Base-by-base conservation (phyloP, 2,113 vertebrate genomes). In the Hystrix cristata region DNA sequence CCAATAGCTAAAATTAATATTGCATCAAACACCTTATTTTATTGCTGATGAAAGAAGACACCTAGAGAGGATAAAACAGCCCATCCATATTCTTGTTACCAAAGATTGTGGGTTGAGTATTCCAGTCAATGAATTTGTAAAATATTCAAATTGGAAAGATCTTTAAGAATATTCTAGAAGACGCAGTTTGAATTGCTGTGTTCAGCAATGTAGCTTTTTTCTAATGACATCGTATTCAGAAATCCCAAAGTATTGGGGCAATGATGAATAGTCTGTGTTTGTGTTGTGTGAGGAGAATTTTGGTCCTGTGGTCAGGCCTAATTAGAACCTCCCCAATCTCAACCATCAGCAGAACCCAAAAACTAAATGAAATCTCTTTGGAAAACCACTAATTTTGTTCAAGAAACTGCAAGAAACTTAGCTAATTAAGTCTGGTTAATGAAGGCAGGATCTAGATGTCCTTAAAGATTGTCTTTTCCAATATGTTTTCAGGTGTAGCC, bases 91-190 rank as follows among this genome's bases (percentile, higher is more conserved):
- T 72, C 18, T 57, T 14, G 10, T 57, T 48, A 34, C 12, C 18
- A 78, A 19, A 87, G 12, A 43, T 67, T 84, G 69, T 43, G 21
- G 5, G 9, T 83, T 80, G 7, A 0, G 38, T 43, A 59, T 83
- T 90, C 29, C 71, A 72, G 14, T n/a, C 53, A 82, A 69, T 27
- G 10, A 93, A 78, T 51, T 31, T 55, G 3, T 51, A 43, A 0
- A 76, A 43, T 80, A 83, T 15, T 95, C 67, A 92, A 97, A 55
- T 87, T 87, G 1, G 55, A 91, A 72, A 90, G 21, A 62, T 23
- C 16, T 18, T 79, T 93, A 65, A 38, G 15, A 5, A 84, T 92
- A 90, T 64, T 57, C 18, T 38, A 51, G 60, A 86, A 72, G 3
- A 90, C 82, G 23, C 92, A 38, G 18, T 87, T 53, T 57, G 4